These are phyloP conservation scores for Neoitamus cyanurus DNA, from an alignment of 2,888 invertebrate species.

Conservation along the genomic window DNA sequence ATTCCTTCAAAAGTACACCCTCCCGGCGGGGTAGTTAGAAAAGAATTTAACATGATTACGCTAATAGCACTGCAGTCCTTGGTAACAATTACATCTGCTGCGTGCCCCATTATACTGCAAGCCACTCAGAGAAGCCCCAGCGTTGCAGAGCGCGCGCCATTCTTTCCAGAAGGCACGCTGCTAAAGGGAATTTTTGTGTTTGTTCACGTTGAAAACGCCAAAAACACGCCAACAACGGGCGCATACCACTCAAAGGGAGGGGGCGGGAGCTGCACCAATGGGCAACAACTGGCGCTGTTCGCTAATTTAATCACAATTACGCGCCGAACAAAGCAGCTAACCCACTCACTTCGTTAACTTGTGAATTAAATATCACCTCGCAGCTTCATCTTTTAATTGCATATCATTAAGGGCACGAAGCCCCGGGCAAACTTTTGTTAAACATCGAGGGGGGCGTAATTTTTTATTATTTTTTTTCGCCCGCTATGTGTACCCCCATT, in stretches of 20 bases:
- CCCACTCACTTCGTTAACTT: conserved; percentile 36
- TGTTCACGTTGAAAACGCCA: not conserved
- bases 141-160: not conserved
- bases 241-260: not conserved
- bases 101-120: not conserved
- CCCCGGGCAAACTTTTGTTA: conserved; percentile 31
- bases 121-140: not conserved
- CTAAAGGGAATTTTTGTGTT: not conserved
- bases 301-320: conserved; percentile 22
- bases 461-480: not conserved
- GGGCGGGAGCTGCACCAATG: not conserved
- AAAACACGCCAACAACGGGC: not conserved
- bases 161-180: not conserved
- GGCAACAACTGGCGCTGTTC: not conserved
- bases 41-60: not conserved
- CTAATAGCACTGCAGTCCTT: conserved; percentile 5
- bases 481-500: not conserved
- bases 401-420: conserved; percentile 39
- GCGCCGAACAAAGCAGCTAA: conserved; percentile 18
- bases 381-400: conserved; percentile 34
- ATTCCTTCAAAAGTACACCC: not conserved
- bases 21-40: not conserved
- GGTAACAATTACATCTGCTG: conserved; percentile 1
- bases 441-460: not conserved
- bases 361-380: conserved; percentile 29